phyloP scores from a whole-genome alignment of 2,888 invertebrate species.

The Drosophila niveifrons region DNA sequence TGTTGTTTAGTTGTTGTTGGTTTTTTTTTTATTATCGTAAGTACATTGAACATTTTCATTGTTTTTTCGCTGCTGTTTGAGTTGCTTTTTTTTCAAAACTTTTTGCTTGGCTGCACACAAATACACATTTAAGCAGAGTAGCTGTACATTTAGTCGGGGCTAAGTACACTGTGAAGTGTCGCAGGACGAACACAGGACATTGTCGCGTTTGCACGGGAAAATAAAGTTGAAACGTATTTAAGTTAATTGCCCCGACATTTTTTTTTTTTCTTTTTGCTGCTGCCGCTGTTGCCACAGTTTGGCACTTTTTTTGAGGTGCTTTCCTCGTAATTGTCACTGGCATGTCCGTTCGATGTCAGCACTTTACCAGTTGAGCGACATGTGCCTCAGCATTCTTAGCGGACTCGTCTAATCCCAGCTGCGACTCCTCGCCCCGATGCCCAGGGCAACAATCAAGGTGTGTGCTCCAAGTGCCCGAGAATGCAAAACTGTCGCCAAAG shows the following conservation, averaged over 20 bases:
- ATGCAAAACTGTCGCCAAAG: conserved; percentile 41
- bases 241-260: conserved; percentile 74
- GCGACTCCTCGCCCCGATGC: conserved; percentile 9
- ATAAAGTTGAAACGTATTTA: conserved; percentile 62
- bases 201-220: conserved; percentile 56
- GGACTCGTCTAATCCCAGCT: conserved; percentile 46
- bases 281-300: conserved; percentile 45
- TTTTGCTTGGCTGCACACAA: conserved; percentile 69
- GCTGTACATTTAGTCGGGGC: conserved; percentile 5
- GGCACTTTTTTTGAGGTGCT: conserved; percentile 55
- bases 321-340: conserved; percentile 73
- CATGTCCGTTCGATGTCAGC: conserved; percentile 77
- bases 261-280: too few relatives aligned
- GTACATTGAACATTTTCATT: conserved; percentile 62
- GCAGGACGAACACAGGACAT: conserved; percentile 62
- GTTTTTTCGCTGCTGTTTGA: conserved; percentile 34
- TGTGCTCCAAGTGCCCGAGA: conserved; percentile 40
- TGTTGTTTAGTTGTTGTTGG: conserved; percentile 29
- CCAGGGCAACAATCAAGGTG: conserved; percentile 21
- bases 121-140: not conserved
- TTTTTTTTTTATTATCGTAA: conserved; percentile 39
- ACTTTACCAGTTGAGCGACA: conserved; percentile 47
- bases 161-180: conserved; percentile 37
- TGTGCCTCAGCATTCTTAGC: conserved; percentile 58
- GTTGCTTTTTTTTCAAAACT: conserved; percentile 42